These are phyloP conservation scores for Thunnus maccoyii DNA, from an alignment of 2,113 vertebrate genomes.

Conservation along the genomic window DNA sequence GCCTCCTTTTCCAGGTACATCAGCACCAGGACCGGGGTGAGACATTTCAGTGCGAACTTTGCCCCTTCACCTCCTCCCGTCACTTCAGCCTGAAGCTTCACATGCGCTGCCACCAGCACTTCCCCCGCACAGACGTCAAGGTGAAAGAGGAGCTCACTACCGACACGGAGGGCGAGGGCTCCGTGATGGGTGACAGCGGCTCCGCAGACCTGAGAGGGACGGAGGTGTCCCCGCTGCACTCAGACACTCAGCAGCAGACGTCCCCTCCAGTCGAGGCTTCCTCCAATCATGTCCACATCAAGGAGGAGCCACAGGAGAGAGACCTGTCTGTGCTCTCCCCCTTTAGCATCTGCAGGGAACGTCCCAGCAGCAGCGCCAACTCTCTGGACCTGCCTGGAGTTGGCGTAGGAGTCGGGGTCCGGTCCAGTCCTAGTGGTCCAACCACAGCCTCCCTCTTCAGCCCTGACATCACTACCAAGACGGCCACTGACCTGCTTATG, in stretches of 20 bases:
- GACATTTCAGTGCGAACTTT: conserved; percentile 98
- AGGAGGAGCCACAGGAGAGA: conserved; percentile 96
- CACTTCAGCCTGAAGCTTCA: conserved; percentile 99
- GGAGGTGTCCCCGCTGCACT: conserved; percentile 79
- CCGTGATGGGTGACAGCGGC: conserved; percentile 87
- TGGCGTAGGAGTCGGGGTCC: conserved; percentile 80
- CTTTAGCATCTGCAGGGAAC: conserved; percentile 90
- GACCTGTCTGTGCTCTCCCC: conserved; percentile 87
- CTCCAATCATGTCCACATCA: conserved; percentile 90
- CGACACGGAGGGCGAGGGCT: conserved; percentile 93
- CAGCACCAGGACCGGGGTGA: conserved; percentile 99
- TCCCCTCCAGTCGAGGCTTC: conserved; percentile 85
- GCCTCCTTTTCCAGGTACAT: conserved; percentile 89
- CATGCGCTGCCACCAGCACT: conserved; percentile 99
- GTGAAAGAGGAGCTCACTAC: conserved; percentile 97
- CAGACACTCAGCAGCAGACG: conserved; percentile 70
- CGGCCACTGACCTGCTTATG: conserved; percentile 98
- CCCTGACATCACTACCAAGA: conserved; percentile 98
- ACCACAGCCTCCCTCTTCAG: conserved; percentile 94
- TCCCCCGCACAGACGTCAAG: conserved; percentile 95
- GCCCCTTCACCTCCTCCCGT: conserved; percentile 98
- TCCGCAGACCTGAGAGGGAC: conserved; percentile 83
- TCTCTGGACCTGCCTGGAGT: conserved; percentile 91
- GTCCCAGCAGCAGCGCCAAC: conserved; percentile 89
- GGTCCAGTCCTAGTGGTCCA: conserved; percentile 77